Percentiles rank a stretch among this genome's conserved stretches.
phyloP scores from a whole-genome alignment of 1,140 invertebrate genomes.

The Melanaphis sacchari region DNA sequence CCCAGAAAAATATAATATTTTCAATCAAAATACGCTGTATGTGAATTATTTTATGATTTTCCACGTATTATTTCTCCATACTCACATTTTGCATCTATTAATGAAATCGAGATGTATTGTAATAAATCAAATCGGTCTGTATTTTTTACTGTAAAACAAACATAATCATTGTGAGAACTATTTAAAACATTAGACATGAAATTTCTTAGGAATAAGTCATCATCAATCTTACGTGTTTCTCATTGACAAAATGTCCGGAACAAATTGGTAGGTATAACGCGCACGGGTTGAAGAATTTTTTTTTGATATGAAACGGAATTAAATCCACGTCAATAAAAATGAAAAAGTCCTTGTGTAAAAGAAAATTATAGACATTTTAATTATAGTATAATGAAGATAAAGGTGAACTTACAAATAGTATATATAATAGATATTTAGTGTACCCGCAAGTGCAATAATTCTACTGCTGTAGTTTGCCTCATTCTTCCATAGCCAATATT shows the following conservation, averaged over 20 bases:
- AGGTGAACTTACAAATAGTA: background rate
- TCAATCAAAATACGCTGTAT: background rate
- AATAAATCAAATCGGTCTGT: background rate
- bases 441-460: background rate
- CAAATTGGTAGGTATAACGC: background rate
- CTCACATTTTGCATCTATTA: background rate
- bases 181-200: background rate
- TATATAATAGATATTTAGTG: background rate
- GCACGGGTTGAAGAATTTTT: background rate
- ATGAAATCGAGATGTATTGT: background rate
- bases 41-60: background rate
- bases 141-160: background rate
- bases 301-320: background rate
- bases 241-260: background rate
- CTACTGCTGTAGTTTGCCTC: background rate
- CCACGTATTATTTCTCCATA: background rate
- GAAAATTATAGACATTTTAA: background rate
- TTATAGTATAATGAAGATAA: background rate
- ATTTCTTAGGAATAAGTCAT: background rate
- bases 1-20: background rate
- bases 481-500: background rate
- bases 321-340: background rate
- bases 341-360: background rate
- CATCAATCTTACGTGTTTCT: slow-evolving; percentile 1
- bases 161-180: background rate